phyloP scores from a whole-genome alignment of 2,113 vertebrate species.

The Polypterus senegalus region DNA sequence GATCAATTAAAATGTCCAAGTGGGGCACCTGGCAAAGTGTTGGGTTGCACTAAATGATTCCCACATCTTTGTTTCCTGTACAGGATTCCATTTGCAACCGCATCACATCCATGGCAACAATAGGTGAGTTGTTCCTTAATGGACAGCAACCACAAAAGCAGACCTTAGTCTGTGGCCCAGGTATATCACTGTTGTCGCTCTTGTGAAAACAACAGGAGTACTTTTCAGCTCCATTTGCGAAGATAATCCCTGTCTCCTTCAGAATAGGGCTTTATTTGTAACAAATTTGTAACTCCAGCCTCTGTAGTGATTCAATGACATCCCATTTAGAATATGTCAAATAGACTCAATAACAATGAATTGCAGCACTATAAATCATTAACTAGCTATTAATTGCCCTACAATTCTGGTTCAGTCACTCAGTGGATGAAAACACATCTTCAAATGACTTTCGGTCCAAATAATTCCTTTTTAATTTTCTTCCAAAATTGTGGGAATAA shows the following conservation, averaged over 20 bases:
- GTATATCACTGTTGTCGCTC: slow-evolving; percentile 65
- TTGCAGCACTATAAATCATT: slow-evolving; percentile 16
- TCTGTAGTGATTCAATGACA: slow-evolving; percentile 33
- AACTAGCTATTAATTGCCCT: background rate
- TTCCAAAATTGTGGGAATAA: too few relatives aligned
- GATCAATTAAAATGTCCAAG: slow-evolving; percentile 87
- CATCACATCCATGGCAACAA: slow-evolving; percentile 65
- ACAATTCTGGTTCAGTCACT: background rate
- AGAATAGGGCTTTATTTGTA: slow-evolving; percentile 64
- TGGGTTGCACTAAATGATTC: slow-evolving; percentile 79
- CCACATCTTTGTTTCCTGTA: slow-evolving; percentile 69
- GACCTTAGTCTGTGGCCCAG: slow-evolving; percentile 51
- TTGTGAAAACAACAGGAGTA: slow-evolving; percentile 42
- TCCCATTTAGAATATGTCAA: slow-evolving; percentile 29
- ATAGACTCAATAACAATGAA: slow-evolving; percentile 23
- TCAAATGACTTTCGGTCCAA: too few relatives aligned
- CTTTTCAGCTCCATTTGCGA: slow-evolving; percentile 45
- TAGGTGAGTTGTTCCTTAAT: slow-evolving; percentile 71
- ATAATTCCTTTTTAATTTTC: too few relatives aligned
- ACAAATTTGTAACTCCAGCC: slow-evolving; percentile 60
- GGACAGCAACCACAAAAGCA: slow-evolving; percentile 55
- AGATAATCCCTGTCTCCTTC: slow-evolving; percentile 50
- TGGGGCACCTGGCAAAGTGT: slow-evolving; percentile 76
- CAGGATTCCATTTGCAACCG: slow-evolving; percentile 58
- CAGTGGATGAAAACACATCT: too few relatives aligned